Base-by-base conservation (phyloP, 2,888 invertebrate species). In the Cerceris rybyensis region DNA sequence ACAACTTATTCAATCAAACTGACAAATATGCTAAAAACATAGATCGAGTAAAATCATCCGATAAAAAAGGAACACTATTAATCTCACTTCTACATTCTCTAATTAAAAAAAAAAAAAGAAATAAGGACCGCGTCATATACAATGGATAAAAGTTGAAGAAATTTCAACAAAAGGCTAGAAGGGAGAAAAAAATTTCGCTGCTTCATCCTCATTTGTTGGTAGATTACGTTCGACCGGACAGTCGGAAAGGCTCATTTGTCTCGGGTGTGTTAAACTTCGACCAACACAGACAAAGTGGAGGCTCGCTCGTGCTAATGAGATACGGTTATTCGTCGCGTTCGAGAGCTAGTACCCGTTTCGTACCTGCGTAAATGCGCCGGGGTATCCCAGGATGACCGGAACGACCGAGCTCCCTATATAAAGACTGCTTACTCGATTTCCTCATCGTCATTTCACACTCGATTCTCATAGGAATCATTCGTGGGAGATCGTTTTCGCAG, bases 251-350 rank as follows among this genome's bases (percentile, higher is more conserved):
- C 63, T 52, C n/a, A 17, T 43, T 54, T 16, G 17, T 39, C 13
- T 49, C 66, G 57, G 55, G 55, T 59, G 28, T 41, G 58, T 66
- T 66, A 58, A 70, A 61, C 7, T 39, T 61, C 11, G 46, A 16
- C 17, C n/a, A 43, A 68, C 49, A 59, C 13, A 7, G 46, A 57
- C 41, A 61, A 64, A 70, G 61, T 46, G 17, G 7, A 67, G 39
- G 8, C 43, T 67, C 41, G 59, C 55, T 43, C 11, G 70, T 65
- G 82, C 28, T 86, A 86, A 86, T 82, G 80, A 84, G 80, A 82
- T 80, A 39, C 76, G 71, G 14, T 17, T 42, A 71, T 75, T 81
- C 72, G 57, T 65, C 65, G 59, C 1, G 59, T 16, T 28, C 64
- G 52, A 69, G 73, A 69, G 73, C 55, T 11, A 61, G 59, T 84